Base-by-base conservation (phyloP, 2,888 invertebrate species). In the Dolichomitus sp. region DNA sequence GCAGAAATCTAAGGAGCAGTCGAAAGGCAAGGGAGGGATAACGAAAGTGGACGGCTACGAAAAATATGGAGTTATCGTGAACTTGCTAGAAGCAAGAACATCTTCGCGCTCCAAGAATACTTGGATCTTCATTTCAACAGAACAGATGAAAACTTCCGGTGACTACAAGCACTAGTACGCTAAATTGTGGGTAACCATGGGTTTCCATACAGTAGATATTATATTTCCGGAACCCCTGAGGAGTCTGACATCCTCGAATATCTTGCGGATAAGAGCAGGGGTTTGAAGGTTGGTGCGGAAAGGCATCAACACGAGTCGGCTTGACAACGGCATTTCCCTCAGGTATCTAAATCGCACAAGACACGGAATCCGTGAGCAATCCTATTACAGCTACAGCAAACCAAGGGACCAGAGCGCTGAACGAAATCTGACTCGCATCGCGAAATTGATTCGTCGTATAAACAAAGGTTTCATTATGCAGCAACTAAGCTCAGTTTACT, bases 291-390 rank as follows among this genome's bases (percentile, higher is more conserved):
- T 57, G 27, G 9, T 19, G 27, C 12, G 17, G 40, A 17, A 17
- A 40, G 27, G 27, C 45, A 52, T 19, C 61, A 54, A 50, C 37
- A 37, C 66, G 74, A 80, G 65, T 42, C 12, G 27, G 63, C 75
- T 80, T 66, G 69, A 69, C 59, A 75, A 57, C 40, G 33, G 50
- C 61, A n/a, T 79, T 73, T 61, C 69, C 66, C 68, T 23, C 30
- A 61, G 66, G 66, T 66, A 52, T 48, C 37, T 48, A 33, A 17
- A 23, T 19, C 12, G 61, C 33, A 27, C 52, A 19, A 54, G 30
- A 80, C 69, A 45, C 37, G 23, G 33, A 74, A 33, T 12, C 27
- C 3, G 63, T 27, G 30, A 37, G 52, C 54, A 65, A 66, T 48
- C 66, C 59, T 79, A 57, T 79, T 19, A 12, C 14, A 61, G 23